Evolutionary conservation across 2,888 invertebrate species (phyloP).

Genomic region (Leptinotarsa tumamoca): DNA sequence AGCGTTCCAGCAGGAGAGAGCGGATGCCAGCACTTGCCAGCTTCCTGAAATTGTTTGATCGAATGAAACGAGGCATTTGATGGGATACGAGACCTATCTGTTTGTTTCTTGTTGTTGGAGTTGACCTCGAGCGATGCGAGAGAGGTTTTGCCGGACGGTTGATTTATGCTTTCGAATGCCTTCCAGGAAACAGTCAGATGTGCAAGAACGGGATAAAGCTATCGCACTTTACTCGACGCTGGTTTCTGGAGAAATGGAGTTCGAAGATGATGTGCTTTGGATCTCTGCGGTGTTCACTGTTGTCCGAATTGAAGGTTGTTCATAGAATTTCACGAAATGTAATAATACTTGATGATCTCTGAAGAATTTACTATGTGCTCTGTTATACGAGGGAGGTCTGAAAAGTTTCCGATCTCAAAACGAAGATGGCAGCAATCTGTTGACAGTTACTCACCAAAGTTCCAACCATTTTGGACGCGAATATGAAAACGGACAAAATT

Average conservation of each 20-base stretch:
- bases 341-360: no score
- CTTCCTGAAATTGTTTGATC: constrained; percentile 38
- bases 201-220: not conserved
- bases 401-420: no score
- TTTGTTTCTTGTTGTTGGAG: constrained; percentile 36
- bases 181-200: constrained; percentile 16
- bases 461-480: no score
- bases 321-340: no score
- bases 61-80: constrained; percentile 35
- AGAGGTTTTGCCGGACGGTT: constrained; percentile 7
- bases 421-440: no score
- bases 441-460: no score
- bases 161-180: constrained; percentile 12
- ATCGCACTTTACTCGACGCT: not conserved
- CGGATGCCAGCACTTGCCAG: constrained; percentile 29
- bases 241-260: not conserved
- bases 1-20: not conserved
- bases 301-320: no score
- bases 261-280: no score
- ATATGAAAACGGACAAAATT: no score
- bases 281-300: no score
- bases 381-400: no score
- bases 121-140: constrained; percentile 30
- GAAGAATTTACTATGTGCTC: no score
- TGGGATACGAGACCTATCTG: constrained; percentile 31